phyloP scores from a whole-genome alignment of 2,113 vertebrate species.

The Chitala chitala region DNA sequence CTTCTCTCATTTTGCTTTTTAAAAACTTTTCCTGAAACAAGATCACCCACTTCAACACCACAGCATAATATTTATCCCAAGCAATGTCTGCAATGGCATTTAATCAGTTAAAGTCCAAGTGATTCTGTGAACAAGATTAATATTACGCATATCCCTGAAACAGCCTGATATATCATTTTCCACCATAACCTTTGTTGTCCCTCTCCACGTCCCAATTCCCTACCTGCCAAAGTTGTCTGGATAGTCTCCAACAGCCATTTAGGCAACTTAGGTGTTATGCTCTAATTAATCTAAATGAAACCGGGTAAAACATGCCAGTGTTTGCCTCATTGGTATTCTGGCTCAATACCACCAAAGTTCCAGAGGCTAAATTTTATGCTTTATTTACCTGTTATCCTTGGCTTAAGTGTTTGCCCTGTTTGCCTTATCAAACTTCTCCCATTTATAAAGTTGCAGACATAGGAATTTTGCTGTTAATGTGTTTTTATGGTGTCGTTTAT shows the following conservation, averaged over 20 bases:
- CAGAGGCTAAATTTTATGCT: neutral
- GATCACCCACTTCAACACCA: too few relatives aligned
- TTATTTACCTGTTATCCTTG: neutral
- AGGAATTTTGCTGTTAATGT: too few relatives aligned
- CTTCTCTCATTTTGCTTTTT: constrained; percentile 22
- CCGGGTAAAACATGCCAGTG: neutral
- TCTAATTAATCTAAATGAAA: constrained; percentile 21
- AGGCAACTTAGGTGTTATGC: constrained; percentile 14
- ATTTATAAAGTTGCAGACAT: neutral
- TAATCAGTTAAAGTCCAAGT: neutral
- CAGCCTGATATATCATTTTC: neutral
- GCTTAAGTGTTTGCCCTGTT: neutral
- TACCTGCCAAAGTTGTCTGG: constrained; percentile 9
- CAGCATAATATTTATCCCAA: neutral
- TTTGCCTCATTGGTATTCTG: constrained; percentile 20
- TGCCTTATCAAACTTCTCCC: neutral
- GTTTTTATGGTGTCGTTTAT: too few relatives aligned
- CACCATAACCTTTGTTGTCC: neutral
- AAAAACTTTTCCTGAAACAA: neutral
- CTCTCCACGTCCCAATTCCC: neutral
- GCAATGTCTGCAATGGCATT: neutral
- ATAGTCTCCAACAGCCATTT: neutral
- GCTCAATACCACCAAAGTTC: neutral
- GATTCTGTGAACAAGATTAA: neutral
- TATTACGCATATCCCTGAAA: neutral